phyloP scores from a whole-genome alignment of 2,888 invertebrate species.

The Agonopterix subpropinquella region DNA sequence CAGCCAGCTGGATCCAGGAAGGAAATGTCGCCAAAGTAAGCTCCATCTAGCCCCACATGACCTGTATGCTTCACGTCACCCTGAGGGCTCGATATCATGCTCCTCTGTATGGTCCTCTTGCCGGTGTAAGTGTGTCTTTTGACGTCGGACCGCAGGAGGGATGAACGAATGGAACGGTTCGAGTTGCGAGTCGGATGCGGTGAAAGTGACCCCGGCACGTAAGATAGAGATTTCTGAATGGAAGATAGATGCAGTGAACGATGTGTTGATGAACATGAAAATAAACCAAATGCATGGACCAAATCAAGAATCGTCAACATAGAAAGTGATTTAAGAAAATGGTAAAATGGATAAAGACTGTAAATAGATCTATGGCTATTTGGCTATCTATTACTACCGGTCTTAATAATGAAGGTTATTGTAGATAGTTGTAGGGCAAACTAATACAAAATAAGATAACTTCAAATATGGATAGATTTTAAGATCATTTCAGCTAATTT shows the following conservation, averaged over 20 bases:
- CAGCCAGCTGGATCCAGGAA: conserved; percentile 67
- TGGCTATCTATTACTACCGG: too few species aligned
- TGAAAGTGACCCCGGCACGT: conserved; percentile 38
- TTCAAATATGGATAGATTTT: too few species aligned
- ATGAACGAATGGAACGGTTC: conserved; percentile 44
- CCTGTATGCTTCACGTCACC: conserved; percentile 97
- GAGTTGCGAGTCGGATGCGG: conserved; percentile 49
- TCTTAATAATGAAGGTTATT: too few species aligned
- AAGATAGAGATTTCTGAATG: conserved; percentile 25
- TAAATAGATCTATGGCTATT: too few species aligned
- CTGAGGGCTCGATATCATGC: conserved; percentile 98
- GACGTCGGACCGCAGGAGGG: conserved; percentile 69
- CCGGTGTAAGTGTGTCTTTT: conserved; percentile 67
- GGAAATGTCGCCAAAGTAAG: conserved; percentile 95
- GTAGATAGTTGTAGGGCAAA: too few species aligned
- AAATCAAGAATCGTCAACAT: too few species aligned
- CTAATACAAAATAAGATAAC: too few species aligned
- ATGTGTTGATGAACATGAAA: too few species aligned
- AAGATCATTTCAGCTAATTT: too few species aligned
- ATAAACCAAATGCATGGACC: too few species aligned
- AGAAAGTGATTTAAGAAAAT: too few species aligned
- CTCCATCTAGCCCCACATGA: conserved; percentile 97
- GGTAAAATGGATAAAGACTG: too few species aligned
- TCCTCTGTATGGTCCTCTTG: conserved; percentile 84
- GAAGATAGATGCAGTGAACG: conserved; percentile 1